phyloP scores from a whole-genome alignment of 2,888 invertebrate species.

The Aethes cnicana region DNA sequence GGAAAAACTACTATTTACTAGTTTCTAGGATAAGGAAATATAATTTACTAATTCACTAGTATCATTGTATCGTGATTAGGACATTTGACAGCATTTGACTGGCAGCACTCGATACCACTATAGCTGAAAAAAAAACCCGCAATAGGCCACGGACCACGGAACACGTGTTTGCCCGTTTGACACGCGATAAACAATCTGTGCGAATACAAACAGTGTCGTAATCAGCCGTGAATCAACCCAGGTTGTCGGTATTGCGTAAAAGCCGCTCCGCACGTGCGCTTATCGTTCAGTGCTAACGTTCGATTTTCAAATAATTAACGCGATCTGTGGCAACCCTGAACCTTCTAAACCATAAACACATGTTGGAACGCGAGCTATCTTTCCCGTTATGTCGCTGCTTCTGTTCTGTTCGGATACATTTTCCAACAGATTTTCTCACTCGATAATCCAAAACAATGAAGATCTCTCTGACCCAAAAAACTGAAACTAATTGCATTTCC shows the following conservation, averaged over 20 bases:
- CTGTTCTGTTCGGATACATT: slow-evolving; percentile 1
- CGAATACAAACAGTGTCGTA: slow-evolving; percentile 10
- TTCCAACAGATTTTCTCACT: slow-evolving; percentile 24
- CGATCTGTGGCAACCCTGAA: slow-evolving; percentile 13
- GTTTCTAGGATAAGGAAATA: too few relatives aligned
- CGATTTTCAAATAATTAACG: slow-evolving; percentile 11
- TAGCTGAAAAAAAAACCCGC: neutral
- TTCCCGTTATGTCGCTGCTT: too few relatives aligned
- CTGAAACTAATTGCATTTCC: slow-evolving; percentile 17
- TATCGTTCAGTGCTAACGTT: slow-evolving; percentile 6
- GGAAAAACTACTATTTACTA: too few relatives aligned
- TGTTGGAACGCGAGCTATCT: too few relatives aligned
- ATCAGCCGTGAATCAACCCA: slow-evolving; percentile 13
- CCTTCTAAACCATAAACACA: too few relatives aligned
- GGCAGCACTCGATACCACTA: too few relatives aligned
- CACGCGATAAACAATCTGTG: slow-evolving; percentile 28
- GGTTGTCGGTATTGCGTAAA: slow-evolving; percentile 17
- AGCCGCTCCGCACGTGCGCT: slow-evolving; percentile 9
- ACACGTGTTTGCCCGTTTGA: slow-evolving; percentile 17
- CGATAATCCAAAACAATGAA: slow-evolving; percentile 23
- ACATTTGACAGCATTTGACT: too few relatives aligned
- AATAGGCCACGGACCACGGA: neutral
- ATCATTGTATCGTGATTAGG: too few relatives aligned
- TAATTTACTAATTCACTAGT: neutral
- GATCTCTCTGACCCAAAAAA: slow-evolving; percentile 26